Evolutionary conservation across 2,797 vertebrate genomes (phyloP).

Genomic region (Ctenopoma kingsleyae): DNA sequence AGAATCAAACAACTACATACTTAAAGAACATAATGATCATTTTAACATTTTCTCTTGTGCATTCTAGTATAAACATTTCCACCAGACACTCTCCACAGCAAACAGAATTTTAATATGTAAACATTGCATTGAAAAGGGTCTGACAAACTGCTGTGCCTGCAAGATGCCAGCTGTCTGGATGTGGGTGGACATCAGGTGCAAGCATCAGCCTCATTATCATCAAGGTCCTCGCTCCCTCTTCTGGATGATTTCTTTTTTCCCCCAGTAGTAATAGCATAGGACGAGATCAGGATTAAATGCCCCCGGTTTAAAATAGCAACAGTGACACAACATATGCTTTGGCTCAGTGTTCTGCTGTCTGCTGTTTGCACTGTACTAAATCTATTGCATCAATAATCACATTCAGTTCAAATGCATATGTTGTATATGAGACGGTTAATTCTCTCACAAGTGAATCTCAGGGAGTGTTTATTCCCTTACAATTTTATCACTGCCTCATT

Average conservation of each 20-base stretch:
- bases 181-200: constrained; percentile 59
- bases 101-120: constrained; percentile 42
- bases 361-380: not conserved
- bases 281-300: constrained; percentile 20
- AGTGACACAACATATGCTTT: constrained; percentile 19
- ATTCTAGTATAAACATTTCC: constrained; percentile 14
- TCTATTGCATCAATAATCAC: not conserved
- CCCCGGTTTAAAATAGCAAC: constrained; percentile 29
- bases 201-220: constrained; percentile 55
- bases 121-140: constrained; percentile 39
- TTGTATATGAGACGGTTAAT: not conserved
- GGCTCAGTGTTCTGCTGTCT: constrained; percentile 2
- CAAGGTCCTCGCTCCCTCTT: constrained; percentile 19
- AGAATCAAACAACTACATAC: not conserved
- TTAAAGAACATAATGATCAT: not conserved
- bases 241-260: constrained; percentile 21
- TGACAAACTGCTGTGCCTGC: constrained; percentile 58
- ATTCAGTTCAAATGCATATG: too few species aligned
- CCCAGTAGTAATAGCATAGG: not conserved
- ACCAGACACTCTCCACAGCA: constrained; percentile 22
- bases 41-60: not conserved
- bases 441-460: not conserved
- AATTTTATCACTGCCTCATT: not conserved
- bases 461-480: not conserved
- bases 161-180: constrained; percentile 57